A percentile compares a stretch with the other conserved stretches of the same genome.
Conservation (phyloP, 2,113 vertebrate genomes). For the Xenopus tropicalis region DNA sequence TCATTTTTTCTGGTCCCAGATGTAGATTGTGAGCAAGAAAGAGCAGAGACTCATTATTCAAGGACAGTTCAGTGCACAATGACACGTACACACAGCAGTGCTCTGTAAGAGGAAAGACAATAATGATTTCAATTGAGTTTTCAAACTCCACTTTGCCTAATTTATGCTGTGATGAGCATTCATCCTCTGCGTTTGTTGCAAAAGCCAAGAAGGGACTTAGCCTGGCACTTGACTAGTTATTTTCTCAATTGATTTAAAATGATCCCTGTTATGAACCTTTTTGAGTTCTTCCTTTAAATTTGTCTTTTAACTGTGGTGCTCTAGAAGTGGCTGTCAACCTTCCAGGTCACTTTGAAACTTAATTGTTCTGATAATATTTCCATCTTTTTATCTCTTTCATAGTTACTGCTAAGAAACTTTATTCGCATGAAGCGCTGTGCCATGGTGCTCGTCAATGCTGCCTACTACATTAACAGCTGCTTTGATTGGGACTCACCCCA, state of each 20-base stretch:
- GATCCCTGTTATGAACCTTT: conserved; percentile 41
- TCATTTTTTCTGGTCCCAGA: no score
- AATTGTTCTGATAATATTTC: conserved; percentile 50
- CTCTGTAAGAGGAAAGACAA: no score
- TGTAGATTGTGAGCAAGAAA: no score
- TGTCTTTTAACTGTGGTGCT: conserved; percentile 39
- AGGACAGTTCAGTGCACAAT: no score
- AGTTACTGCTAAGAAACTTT: conserved; percentile 91
- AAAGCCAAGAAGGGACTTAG: no score
- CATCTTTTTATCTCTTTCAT: conserved; percentile 48
- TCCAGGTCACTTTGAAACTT: conserved; percentile 43
- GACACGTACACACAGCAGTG: no score
- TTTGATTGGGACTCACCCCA: conserved; percentile 96
- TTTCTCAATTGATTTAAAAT: conserved; percentile 40
- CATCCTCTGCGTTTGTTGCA: conserved; percentile 1
- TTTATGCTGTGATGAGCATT: conserved; percentile 34
- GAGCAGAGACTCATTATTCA: no score
- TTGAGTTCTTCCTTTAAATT: conserved; percentile 27
- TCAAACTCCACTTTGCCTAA: conserved; percentile 16
- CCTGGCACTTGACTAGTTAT: conserved; percentile 16
- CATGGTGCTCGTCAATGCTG: conserved; percentile 85
- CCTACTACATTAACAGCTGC: conserved; percentile 94
- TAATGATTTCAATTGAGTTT: not conserved
- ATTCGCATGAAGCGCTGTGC: conserved; percentile 83
- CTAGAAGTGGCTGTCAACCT: conserved; percentile 27